Conservation (phyloP, 2,113 vertebrate genomes). For the Siphamia tubifer region DNA sequence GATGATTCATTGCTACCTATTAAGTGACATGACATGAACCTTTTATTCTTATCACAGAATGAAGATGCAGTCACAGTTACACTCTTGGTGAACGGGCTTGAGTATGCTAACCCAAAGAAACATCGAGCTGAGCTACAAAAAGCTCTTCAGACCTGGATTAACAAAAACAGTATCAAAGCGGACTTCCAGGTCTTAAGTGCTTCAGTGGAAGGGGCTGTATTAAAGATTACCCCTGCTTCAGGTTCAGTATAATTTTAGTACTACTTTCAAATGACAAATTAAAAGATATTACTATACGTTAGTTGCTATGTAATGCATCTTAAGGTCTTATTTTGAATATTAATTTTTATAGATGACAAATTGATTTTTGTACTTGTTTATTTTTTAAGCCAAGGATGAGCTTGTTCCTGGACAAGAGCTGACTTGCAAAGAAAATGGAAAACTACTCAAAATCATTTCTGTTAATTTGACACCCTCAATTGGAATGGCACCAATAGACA, state of each 20-base stretch:
- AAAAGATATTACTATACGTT: not conserved
- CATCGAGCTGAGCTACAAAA: rapidly evolving
- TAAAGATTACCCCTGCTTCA: constrained; percentile 28
- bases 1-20: no score
- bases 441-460: not conserved
- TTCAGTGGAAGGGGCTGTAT: not conserved
- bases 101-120: rapidly evolving
- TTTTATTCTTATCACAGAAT: not conserved
- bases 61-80: not conserved
- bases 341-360: not conserved
- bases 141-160: constrained; percentile 49
- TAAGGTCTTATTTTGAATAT: not conserved
- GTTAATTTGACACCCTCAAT: rapidly evolving
- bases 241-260: constrained; percentile 25
- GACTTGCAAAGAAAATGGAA: rapidly evolving
- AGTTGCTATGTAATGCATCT: not conserved
- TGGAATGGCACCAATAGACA: not conserved
- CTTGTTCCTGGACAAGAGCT: not conserved
- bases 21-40: no score
- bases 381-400: not conserved
- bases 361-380: not conserved
- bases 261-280: not conserved
- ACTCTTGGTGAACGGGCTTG: constrained; percentile 26
- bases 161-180: rapidly evolving
- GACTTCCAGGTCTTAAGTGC: rapidly evolving